These are phyloP conservation scores for Hirtodrosophila histrioides DNA, from an alignment of 2,888 invertebrate species.

Conservation along the genomic window DNA sequence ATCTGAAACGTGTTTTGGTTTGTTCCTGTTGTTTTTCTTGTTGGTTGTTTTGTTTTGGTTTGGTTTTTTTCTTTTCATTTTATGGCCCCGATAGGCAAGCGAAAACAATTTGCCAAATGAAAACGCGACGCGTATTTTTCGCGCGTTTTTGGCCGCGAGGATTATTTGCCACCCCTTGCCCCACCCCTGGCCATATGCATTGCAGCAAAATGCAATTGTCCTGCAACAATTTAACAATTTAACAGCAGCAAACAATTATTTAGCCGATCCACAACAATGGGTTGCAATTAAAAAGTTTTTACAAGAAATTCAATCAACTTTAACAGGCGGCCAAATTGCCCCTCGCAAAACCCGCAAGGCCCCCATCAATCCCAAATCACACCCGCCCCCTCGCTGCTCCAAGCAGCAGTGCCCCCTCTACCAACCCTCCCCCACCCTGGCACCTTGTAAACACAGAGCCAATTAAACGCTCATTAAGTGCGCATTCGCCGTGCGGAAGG, in stretches of 20 bases:
- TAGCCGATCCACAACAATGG: conserved; percentile 53
- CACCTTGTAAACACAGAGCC: conserved; percentile 73
- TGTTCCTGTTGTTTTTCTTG: conserved; percentile 6
- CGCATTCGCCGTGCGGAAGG: conserved; percentile 52
- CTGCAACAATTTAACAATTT: conserved; percentile 13
- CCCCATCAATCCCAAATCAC: background rate
- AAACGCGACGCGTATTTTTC: conserved; percentile 40
- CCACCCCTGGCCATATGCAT: too few species aligned
- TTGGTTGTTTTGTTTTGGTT: conserved; percentile 12
- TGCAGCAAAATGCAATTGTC: conserved; percentile 4
- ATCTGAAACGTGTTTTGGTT: conserved; percentile 54
- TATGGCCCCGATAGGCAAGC: conserved; percentile 45
- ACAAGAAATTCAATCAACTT: conserved; percentile 68
- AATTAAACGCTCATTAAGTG: conserved; percentile 78
- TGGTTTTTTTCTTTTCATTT: conserved; percentile 24
- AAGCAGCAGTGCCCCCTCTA: too few species aligned
- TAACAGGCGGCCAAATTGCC: conserved; percentile 18
- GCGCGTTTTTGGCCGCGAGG: conserved; percentile 9
- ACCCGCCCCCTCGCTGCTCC: background rate
- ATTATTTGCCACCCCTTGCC: conserved; percentile 34
- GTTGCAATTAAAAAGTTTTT: conserved; percentile 68
- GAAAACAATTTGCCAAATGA: conserved; percentile 72
- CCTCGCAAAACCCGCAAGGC: conserved; percentile 5
- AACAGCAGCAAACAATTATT: conserved; percentile 23
- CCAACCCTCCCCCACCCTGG: conserved; percentile 7